Conservation (phyloP, 2,113 vertebrate species). For the Cavia porcellus region DNA sequence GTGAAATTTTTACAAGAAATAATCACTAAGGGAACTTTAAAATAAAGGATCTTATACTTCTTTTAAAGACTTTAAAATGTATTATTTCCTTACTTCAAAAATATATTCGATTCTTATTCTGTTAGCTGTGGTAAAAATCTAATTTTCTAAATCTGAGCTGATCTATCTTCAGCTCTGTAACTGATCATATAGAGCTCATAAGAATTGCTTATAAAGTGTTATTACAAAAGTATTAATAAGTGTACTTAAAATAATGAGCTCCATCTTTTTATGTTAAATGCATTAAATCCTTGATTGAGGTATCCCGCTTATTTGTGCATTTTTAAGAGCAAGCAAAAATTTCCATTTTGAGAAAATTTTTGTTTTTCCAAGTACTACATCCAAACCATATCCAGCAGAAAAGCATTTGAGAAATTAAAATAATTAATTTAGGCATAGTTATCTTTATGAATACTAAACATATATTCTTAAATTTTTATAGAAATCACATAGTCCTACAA, state of each 20-base stretch:
- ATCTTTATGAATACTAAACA: background rate
- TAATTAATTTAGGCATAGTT: background rate
- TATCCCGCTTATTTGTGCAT: too few relatives aligned
- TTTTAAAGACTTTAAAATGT: background rate
- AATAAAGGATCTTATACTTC: background rate
- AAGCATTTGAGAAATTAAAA: background rate
- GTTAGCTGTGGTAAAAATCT: background rate
- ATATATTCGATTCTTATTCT: background rate
- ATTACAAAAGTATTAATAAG: background rate
- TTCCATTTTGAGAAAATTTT: background rate
- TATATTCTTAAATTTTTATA: background rate
- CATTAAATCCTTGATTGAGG: background rate
- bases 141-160: background rate
- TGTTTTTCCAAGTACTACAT: background rate
- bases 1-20: background rate
- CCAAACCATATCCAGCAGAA: background rate
- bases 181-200: background rate
- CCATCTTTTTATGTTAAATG: background rate
- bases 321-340: background rate
- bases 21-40: background rate
- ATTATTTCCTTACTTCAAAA: conserved; percentile 17
- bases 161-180: background rate
- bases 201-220: background rate
- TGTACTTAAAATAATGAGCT: background rate
- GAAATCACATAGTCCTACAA: background rate